A percentile compares a stretch with the other conserved stretches of the same genome.
Evolutionary conservation across 2,888 invertebrate species (phyloP).

Genomic region (Homarus gammarus): DNA sequence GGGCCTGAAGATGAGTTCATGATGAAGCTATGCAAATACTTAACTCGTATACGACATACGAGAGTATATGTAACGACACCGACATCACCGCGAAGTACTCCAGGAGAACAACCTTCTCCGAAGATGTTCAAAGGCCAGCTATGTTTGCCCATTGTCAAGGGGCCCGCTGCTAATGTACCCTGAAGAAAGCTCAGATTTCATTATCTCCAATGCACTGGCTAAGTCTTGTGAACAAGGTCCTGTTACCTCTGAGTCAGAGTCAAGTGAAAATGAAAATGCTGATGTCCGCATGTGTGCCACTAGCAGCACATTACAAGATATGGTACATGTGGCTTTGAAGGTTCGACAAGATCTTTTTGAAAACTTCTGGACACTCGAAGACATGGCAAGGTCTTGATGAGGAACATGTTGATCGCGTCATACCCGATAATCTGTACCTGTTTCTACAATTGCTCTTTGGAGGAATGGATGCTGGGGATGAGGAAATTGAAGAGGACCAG

Average conservation of each 20-base stretch:
- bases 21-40: not conserved
- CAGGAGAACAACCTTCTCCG: not conserved
- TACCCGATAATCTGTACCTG: too few species aligned
- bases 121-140: slow-evolving; percentile 4
- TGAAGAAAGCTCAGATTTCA: not conserved
- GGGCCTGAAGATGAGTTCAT: not conserved
- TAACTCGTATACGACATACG: not conserved
- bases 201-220: not conserved
- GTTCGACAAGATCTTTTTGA: slow-evolving; percentile 25
- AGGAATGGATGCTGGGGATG: too few species aligned
- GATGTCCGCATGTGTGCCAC: not conserved
- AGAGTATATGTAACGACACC: not conserved
- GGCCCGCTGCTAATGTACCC: not conserved
- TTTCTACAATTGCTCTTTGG: too few species aligned
- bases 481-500: too few species aligned
- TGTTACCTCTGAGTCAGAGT: not conserved
- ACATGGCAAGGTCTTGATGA: slow-evolving; percentile 38
- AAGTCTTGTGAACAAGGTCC: too few species aligned
- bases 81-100: not conserved
- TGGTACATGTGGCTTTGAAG: not conserved
- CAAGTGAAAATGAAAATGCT: not conserved
- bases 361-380: slow-evolving; percentile 17
- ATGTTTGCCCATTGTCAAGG: not conserved
- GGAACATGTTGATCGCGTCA: slow-evolving; percentile 21
- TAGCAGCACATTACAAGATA: not conserved